A percentile compares a stretch with the other conserved stretches of the same genome.
These are phyloP conservation scores for Apamea crenata DNA, from an alignment of 2,888 invertebrate genomes.

Conservation along the genomic window DNA sequence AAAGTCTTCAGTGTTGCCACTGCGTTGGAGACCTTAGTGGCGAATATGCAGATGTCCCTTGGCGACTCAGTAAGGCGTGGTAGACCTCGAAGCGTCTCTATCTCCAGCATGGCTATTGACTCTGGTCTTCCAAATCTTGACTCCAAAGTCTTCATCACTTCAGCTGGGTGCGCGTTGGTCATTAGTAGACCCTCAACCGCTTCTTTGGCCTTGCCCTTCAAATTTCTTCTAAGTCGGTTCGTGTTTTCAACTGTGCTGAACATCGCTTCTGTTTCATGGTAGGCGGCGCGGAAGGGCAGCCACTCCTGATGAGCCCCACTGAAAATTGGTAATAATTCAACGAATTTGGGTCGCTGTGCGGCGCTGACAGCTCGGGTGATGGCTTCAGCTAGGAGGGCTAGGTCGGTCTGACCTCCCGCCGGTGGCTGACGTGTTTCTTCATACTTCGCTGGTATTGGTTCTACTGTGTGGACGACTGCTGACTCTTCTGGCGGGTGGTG, in stretches of 20 bases:
- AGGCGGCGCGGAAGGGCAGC: neutral
- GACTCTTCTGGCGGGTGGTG: too few species aligned
- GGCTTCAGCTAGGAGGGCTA: constrained; percentile 2
- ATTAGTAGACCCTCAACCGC: neutral
- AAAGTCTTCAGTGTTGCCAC: constrained; percentile 2
- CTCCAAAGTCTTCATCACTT: constrained; percentile 7
- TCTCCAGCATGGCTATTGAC: constrained; percentile 4
- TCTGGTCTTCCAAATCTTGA: constrained; percentile 19
- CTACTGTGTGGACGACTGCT: too few species aligned
- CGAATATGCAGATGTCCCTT: neutral
- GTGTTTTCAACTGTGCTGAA: neutral
- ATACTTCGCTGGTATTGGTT: too few species aligned
- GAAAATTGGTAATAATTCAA: too few species aligned
- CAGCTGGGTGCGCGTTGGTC: neutral
- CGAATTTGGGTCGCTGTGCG: neutral
- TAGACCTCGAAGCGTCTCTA: neutral
- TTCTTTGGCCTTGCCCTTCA: neutral
- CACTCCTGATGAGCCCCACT: neutral
- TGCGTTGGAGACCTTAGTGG: neutral
- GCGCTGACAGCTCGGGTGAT: neutral
- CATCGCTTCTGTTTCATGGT: neutral
- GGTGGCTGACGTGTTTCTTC: neutral
- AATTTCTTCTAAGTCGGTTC: neutral
- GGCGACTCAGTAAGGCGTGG: neutral
- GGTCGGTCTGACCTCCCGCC: constrained; percentile 6